Conservation (phyloP, 2,888 invertebrate species). For the Lasioglossum pauxillum region DNA sequence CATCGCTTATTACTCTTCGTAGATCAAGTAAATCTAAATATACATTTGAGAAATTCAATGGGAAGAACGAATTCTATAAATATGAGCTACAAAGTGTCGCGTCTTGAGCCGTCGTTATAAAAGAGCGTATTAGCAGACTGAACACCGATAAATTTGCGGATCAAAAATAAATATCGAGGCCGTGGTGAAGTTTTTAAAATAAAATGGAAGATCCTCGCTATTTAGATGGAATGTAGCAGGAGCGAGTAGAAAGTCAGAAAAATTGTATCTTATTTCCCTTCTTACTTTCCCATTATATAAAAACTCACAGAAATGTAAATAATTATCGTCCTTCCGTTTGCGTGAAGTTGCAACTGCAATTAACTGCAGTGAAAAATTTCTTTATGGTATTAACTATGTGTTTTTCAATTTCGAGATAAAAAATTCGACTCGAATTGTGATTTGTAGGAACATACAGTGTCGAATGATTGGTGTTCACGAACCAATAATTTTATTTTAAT, state of each 20-base stretch:
- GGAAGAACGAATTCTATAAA: constrained; percentile 31
- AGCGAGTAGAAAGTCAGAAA: background rate
- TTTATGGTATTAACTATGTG: background rate
- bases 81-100: constrained; percentile 17
- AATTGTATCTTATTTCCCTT: background rate
- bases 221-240: background rate
- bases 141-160: constrained; percentile 41
- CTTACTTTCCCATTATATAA: background rate
- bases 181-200: constrained; percentile 13
- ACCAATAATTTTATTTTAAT: background rate
- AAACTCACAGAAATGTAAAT: background rate
- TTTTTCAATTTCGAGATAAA: background rate
- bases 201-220: background rate
- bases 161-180: constrained; percentile 47
- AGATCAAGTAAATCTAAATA: background rate
- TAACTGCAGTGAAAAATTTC: background rate
- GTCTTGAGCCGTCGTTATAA: background rate
- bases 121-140: constrained; percentile 29
- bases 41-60: constrained; percentile 4
- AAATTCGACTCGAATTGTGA: background rate
- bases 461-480: background rate
- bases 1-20: background rate
- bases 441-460: background rate
- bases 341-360: background rate
- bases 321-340: background rate